Conservation (phyloP, 1,140 invertebrate species). For the Ostrea edulis region DNA sequence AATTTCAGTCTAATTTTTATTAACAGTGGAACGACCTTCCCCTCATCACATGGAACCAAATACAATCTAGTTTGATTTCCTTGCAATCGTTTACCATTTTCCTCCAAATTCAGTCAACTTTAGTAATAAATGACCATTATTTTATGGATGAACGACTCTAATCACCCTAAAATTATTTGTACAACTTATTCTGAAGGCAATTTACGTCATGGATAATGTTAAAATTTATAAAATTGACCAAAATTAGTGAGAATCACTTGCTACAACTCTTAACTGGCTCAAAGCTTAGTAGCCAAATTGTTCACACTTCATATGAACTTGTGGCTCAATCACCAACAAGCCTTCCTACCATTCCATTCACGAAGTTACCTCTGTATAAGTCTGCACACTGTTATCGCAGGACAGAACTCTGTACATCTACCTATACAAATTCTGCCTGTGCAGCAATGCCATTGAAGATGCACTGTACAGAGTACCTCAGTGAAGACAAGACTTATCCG, state of each 20-base stretch:
- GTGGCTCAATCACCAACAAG: not conserved
- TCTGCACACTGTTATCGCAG: not conserved
- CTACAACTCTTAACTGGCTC: too few species aligned
- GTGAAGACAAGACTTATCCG: slow-evolving; percentile 14
- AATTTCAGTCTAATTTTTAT: too few species aligned
- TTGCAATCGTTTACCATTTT: too few species aligned
- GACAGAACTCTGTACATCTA: not conserved
- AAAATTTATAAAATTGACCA: not conserved
- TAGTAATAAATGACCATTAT: too few species aligned
- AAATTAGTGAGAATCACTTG: slow-evolving; percentile 16
- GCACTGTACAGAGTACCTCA: not conserved
- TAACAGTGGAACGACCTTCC: too few species aligned
- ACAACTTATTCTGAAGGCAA: not conserved
- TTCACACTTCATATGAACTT: slow-evolving; percentile 17
- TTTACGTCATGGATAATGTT: not conserved
- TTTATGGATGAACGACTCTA: too few species aligned
- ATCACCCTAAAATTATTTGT: too few species aligned
- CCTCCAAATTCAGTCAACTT: too few species aligned
- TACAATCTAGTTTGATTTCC: too few species aligned
- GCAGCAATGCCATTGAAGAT: slow-evolving; percentile 12
- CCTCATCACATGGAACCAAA: too few species aligned
- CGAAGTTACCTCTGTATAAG: slow-evolving; percentile 1
- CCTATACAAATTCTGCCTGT: slow-evolving; percentile 11
- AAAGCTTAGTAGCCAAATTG: not conserved
- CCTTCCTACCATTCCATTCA: slow-evolving; percentile 1